phyloP scores from a whole-genome alignment of 2,888 invertebrate species.

The Epiblema foenella region DNA sequence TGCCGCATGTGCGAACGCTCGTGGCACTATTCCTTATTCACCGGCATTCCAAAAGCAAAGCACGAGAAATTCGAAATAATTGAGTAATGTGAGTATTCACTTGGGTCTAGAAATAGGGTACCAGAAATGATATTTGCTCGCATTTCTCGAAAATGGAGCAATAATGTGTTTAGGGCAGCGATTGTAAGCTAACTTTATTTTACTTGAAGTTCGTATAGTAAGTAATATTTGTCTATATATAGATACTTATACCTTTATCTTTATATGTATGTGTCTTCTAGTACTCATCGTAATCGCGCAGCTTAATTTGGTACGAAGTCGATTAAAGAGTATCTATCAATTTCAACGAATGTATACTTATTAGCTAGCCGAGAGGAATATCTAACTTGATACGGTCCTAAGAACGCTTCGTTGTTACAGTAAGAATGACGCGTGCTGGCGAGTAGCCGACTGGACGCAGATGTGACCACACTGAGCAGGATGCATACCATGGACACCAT shows the following conservation, averaged over 20 bases:
- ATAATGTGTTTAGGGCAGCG: neutral
- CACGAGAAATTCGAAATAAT: no score
- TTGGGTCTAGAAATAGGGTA: neutral
- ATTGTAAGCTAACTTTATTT: neutral
- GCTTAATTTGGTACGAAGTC: neutral
- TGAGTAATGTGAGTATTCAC: neutral
- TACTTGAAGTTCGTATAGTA: neutral
- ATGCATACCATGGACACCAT: conserved; percentile 87
- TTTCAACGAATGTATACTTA: no score
- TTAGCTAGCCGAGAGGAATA: no score
- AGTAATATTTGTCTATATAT: neutral
- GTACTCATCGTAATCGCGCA: neutral
- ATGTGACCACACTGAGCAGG: conserved; percentile 49
- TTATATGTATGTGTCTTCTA: no score
- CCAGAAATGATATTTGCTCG: neutral
- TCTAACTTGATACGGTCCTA: neutral
- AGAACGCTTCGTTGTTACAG: conserved; percentile 36
- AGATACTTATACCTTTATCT: no score
- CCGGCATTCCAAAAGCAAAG: conserved; percentile 19
- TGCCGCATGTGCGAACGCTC: conserved; percentile 53
- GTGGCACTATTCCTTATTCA: conserved; percentile 9
- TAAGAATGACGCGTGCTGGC: conserved; percentile 32
- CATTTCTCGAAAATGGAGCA: neutral
- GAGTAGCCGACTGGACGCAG: conserved; percentile 20
- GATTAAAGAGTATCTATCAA: neutral